phyloP scores from a whole-genome alignment of 1,140 invertebrate species.

The Portunus trituberculatus region DNA sequence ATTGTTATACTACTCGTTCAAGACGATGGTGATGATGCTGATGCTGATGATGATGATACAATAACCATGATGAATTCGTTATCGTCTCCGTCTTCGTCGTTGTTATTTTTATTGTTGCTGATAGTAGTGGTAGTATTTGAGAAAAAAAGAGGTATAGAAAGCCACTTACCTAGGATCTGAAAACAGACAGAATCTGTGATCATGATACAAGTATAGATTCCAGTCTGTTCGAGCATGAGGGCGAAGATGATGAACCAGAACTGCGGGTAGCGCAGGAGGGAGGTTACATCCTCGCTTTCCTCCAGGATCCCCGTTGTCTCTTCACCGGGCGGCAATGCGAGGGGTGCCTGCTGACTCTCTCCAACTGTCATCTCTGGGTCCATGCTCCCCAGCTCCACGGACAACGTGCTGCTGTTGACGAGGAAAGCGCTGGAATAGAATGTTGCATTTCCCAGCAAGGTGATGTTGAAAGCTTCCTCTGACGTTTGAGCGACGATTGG shows the following conservation, averaged over 20 bases:
- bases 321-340: too few relatives aligned
- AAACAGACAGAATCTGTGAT: conserved; percentile 66
- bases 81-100: too few relatives aligned
- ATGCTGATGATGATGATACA: too few relatives aligned
- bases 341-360: conserved; percentile 44
- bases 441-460: background rate
- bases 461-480: background rate
- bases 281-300: background rate
- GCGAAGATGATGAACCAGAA: conserved; percentile 58
- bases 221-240: conserved; percentile 57
- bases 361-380: conserved; percentile 54
- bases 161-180: conserved; percentile 56
- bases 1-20: too few relatives aligned
- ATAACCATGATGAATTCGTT: too few relatives aligned
- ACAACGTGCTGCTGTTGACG: background rate
- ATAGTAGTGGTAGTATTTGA: background rate
- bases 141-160: too few relatives aligned
- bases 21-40: too few relatives aligned
- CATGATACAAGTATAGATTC: conserved; percentile 40
- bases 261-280: conserved; percentile 49
- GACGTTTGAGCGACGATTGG: background rate
- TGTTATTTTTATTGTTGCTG: background rate
- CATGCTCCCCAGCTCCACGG: background rate
- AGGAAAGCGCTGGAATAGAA: background rate
- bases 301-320: background rate